A percentile compares a stretch with the other conserved stretches of the same genome.
These are phyloP conservation scores for Drosophila mimica DNA, from an alignment of 2,888 invertebrate genomes.

Conservation along the genomic window DNA sequence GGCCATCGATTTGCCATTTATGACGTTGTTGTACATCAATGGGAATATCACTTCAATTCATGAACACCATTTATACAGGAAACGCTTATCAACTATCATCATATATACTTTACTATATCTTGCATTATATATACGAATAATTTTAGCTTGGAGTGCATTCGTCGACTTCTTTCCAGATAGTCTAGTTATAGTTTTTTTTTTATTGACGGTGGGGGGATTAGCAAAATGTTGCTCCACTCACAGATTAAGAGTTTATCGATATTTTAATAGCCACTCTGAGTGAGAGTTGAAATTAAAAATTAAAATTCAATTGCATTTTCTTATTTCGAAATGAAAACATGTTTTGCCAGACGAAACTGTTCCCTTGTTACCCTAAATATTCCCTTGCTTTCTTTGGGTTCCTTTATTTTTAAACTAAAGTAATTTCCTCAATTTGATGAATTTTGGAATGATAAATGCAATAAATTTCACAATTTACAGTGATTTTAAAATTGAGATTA, in stretches of 20 bases:
- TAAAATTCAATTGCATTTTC: background rate
- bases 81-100: background rate
- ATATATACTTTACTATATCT: background rate
- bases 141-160: background rate
- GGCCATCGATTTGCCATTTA: background rate
- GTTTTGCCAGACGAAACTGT: background rate
- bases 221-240: background rate
- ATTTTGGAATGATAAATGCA: background rate
- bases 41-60: background rate
- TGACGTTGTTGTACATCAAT: constrained; percentile 1
- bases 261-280: background rate
- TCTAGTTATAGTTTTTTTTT: background rate
- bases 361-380: background rate
- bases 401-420: background rate
- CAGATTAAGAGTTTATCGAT: background rate
- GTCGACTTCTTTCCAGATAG: background rate
- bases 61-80: background rate
- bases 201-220: too few species aligned
- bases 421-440: background rate
- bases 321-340: background rate
- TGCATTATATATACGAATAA: background rate
- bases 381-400: background rate
- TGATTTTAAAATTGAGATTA: background rate
- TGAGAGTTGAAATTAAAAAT: background rate
- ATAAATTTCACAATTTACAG: background rate